A percentile compares a stretch with the other conserved stretches of the same genome.
Conservation (phyloP, 2,888 invertebrate species). For the Eupsilia transversa region DNA sequence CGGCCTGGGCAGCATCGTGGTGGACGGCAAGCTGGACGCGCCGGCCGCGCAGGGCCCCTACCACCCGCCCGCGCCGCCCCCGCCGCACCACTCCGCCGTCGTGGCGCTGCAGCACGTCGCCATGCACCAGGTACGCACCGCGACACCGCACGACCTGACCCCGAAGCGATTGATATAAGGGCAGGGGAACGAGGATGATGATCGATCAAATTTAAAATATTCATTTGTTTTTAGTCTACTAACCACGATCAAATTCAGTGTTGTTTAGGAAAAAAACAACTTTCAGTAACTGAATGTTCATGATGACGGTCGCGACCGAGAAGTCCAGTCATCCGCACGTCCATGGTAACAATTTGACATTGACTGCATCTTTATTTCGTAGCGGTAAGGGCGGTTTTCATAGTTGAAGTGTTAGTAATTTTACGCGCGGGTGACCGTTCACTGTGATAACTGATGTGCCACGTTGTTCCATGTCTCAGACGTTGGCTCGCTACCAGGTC, state of each 20-base stretch:
- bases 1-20: slow-evolving; percentile 95
- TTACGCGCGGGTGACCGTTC: not conserved
- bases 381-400: not conserved
- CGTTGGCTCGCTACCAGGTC: slow-evolving; percentile 87
- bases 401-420: not conserved
- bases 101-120: slow-evolving; percentile 86
- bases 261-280: not conserved
- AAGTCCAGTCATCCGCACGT: not conserved
- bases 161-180: no score
- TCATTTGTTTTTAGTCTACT: not conserved
- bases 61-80: slow-evolving; percentile 73
- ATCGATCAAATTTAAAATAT: not conserved
- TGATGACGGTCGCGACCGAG: not conserved
- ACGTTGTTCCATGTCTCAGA: slow-evolving; percentile 85
- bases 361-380: not conserved
- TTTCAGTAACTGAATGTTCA: not conserved
- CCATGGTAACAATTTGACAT: not conserved
- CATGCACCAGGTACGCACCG: slow-evolving; percentile 81
- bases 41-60: slow-evolving; percentile 75
- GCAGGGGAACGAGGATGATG: not conserved
- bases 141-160: not conserved
- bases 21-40: slow-evolving; percentile 94
- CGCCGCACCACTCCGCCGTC: slow-evolving; percentile 72
- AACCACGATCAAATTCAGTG: no score
- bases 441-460: slow-evolving; percentile 32